Evolutionary conservation across 2,797 vertebrate species (phyloP), one percentile per base, ranked within the genome.

Genomic region (Halcyon smyrnensis): DNA sequence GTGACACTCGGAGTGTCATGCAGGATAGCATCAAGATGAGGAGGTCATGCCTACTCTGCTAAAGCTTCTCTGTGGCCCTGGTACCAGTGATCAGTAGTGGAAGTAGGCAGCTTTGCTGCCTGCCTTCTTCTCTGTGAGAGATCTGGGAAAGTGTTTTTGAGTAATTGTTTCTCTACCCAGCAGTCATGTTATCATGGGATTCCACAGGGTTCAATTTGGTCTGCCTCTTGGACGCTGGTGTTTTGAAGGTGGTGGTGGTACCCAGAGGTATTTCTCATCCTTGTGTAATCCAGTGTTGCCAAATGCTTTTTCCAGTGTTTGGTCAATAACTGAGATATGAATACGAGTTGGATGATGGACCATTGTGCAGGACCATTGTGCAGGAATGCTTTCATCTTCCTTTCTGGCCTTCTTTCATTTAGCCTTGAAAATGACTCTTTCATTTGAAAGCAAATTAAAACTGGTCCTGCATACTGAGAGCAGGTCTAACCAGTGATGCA

Each of bases 301-400:
- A 93, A 91, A 87, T 46, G 17, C 32, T 87, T 90, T 87, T 76
- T 59, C 1, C 15, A 56, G 1, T 71, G 37, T 84, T 85, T 83
- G 41, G 53, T 81, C 24, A 8, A 15, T 43, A 71, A 39, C 5
- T 71, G 45, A 85, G 81, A 62, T 85, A 85, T 39, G 41, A 92
- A 32, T 64, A 21, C 51, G 28, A 25, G 41, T 43, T 85, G 53
- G 46, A 41, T 57, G 27, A 51, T 48, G 53, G 64, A 78, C 51
- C 28, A 43, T 20, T 56, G n/a, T 63, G 45, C 59, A 82, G 54
- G 67, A 43, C 43, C 45, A 45, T 45, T 45, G 46, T 48, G 46
- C 46, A 48, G 23, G 46, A 80, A 43, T 64, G 64, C 74, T 93
- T 94, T 94, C 51, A 89, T 96, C 70, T 93, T 90, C 24, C 41